Percentiles rank a stretch among this genome's conserved stretches.
Conservation (phyloP, 2,888 invertebrate genomes). For the Coremacera marginata region DNA sequence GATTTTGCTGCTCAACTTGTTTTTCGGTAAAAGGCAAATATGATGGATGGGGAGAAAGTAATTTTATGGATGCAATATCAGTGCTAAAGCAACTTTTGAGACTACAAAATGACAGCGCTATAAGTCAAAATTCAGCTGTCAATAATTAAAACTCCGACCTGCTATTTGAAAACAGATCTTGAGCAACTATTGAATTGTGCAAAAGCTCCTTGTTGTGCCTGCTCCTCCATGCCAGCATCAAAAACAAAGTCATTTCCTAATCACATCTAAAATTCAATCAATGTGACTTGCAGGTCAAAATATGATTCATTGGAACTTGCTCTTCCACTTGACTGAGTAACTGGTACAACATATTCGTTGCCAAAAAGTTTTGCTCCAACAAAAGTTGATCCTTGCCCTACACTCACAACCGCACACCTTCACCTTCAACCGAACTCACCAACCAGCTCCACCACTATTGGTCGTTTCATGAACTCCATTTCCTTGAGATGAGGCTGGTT, state of each 20-base stretch:
- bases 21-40: neutral
- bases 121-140: neutral
- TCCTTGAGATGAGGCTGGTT: neutral
- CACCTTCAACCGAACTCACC: neutral
- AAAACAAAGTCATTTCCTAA: slow-evolving; percentile 41
- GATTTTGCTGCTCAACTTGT: too few species aligned
- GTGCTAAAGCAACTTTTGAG: neutral
- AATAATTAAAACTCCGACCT: too few species aligned
- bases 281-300: slow-evolving; percentile 52
- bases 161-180: neutral
- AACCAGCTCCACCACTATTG: too few species aligned
- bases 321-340: slow-evolving; percentile 43
- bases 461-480: neutral
- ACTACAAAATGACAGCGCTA: neutral
- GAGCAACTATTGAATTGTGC: neutral
- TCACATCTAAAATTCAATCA: slow-evolving; percentile 52
- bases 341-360: slow-evolving; percentile 39
- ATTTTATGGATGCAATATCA: neutral
- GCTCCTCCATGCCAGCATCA: neutral
- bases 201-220: neutral
- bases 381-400: neutral
- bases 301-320: slow-evolving; percentile 49
- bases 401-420: neutral
- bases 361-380: slow-evolving; percentile 30
- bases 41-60: neutral